These are phyloP conservation scores for Leptatherina wallacei DNA, from an alignment of 2,797 vertebrate species.

Conservation along the genomic window DNA sequence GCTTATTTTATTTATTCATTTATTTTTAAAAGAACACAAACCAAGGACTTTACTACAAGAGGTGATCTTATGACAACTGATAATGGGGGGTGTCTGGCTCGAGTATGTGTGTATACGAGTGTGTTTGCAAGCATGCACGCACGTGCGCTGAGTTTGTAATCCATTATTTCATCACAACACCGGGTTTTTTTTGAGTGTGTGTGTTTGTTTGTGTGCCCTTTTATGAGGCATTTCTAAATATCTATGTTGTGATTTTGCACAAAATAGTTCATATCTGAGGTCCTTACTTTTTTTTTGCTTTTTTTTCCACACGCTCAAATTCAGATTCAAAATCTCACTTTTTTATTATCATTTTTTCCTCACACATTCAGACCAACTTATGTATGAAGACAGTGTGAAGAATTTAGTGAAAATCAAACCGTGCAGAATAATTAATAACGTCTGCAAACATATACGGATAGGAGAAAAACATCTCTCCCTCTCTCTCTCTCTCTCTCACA, in stretches of 20 bases:
- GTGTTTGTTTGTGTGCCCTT: not conserved
- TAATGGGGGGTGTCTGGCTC: constrained; percentile 33
- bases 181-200: constrained; percentile 12
- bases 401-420: not conserved
- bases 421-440: not conserved
- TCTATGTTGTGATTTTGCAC: not conserved
- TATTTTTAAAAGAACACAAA: not conserved
- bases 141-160: constrained; percentile 33
- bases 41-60: constrained; percentile 26
- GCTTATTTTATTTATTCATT: not conserved
- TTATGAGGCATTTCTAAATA: not conserved
- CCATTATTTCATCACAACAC: constrained; percentile 47
- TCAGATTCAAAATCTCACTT: constrained; percentile 1
- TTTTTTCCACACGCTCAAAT: not conserved
- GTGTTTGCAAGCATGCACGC: constrained; percentile 27
- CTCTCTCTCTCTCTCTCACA: not conserved
- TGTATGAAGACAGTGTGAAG: not conserved
- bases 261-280: not conserved
- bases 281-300: not conserved
- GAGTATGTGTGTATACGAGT: constrained; percentile 9
- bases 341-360: constrained; percentile 1
- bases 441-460: not conserved
- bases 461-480: not conserved
- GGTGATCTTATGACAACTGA: not conserved
- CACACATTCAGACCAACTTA: constrained; percentile 15